phyloP scores from a whole-genome alignment of 2,113 vertebrate genomes.

The Cepphus grylle region DNA sequence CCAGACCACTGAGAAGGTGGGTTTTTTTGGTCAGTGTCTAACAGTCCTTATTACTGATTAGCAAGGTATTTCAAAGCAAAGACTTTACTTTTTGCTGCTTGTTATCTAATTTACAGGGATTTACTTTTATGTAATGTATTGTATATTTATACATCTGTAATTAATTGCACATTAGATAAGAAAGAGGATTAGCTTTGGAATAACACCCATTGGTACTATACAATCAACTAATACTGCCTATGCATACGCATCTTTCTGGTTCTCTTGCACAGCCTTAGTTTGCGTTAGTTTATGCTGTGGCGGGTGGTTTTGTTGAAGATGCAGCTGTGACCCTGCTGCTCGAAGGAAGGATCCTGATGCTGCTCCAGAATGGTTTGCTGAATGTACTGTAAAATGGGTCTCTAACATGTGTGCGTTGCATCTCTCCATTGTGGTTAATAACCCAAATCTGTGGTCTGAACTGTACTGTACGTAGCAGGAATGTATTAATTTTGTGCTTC shows the following conservation, averaged over 20 bases:
- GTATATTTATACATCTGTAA: conserved; percentile 88
- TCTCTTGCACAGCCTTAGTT: background rate
- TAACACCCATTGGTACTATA: background rate
- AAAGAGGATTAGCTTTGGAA: background rate
- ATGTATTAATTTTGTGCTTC: conserved; percentile 74
- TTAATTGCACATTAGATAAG: conserved; percentile 83
- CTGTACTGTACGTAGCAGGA: conserved; percentile 27
- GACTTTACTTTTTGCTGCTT: conserved; percentile 75
- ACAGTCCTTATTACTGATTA: background rate
- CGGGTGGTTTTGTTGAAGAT: background rate
- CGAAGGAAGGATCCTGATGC: conserved; percentile 6
- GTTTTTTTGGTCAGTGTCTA: background rate
- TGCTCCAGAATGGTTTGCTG: conserved; percentile 61
- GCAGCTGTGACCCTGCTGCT: conserved; percentile 54
- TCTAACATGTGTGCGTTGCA: background rate
- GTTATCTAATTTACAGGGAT: conserved; percentile 79
- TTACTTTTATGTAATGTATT: conserved; percentile 73
- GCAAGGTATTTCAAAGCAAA: conserved; percentile 79
- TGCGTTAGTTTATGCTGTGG: background rate
- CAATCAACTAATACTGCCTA: background rate
- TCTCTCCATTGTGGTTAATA: conserved; percentile 17
- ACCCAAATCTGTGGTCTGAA: background rate
- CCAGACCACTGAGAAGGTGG: background rate
- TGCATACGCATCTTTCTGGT: background rate
- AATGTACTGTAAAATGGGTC: conserved; percentile 67